Evolutionary conservation across 37 sponge, comb jelly and placozoan species (phyloP), one percentile per base, ranked within the genome.

Genomic region (Hexactinellida sp.): DNA sequence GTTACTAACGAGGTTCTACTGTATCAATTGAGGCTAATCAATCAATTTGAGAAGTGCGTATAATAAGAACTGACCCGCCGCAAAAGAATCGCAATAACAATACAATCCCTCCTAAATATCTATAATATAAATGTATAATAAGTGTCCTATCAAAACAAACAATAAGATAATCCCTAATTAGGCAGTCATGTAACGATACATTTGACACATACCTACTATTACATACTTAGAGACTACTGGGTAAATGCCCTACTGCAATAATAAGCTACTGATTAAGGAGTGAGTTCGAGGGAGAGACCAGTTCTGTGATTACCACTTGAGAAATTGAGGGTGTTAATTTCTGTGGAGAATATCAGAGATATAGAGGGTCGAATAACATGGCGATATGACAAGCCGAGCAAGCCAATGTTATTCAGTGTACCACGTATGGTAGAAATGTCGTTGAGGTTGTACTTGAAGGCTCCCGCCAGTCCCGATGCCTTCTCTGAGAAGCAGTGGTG

Each of bases 111-210:
- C n/a, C n/a, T n/a, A n/a, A n/a, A n/a, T n/a, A n/a, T n/a, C n/a
- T n/a, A n/a, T n/a, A n/a, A n/a, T 63, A 63, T 28, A 63, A 63
- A 63, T 28, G 76, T 63, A 63, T 47, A 63, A 63, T 63, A 63
- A 63, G 76, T 63, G 76, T n/a, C 25, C 76, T 63, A 63, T 63
- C 76, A 63, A 63, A 63, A 63, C 76, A 63, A 28, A 63, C 34
- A 63, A 47, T 9, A 47, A 16, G 16, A 47, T 47, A 47, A 47
- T 47, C 52, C 52, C n/a, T n/a, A 47, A 16, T 47, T 16, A 19
- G 52, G 52, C 52, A 19, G 16, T 9, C 9, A 19, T 16, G 16
- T 9, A 19, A 16, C 52, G 52, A 47, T 16, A 47, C 52, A 47
- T 47, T 47, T 47, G 52, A 47, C 52, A 47, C 16, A 47, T n/a